Evolutionary conservation across 37 sponge, comb jelly and placozoan species (phyloP), one percentile per base, ranked within the genome.

Genomic region (Haliclona indistincta): DNA sequence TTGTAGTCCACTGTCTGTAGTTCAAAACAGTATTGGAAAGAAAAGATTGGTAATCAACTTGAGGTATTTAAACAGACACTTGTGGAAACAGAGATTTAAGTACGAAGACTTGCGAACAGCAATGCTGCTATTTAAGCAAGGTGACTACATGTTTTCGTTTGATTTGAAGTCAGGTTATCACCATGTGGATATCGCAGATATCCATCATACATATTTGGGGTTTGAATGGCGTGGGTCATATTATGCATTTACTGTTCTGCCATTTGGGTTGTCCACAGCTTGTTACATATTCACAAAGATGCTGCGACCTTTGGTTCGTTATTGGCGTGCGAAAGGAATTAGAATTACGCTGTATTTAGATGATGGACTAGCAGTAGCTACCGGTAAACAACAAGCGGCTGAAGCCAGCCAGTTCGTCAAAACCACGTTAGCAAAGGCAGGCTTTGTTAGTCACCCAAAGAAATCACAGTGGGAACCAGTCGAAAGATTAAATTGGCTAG

Each of bases 1-100:
- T 8, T 78, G 78, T 66, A 77, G 68, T 52, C 78, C 78, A 3
- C 32, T 78, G 68, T 65, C 55, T 1, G 78, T 67, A 22, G 78
- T 65, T 3, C 30, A 40, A 0, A 65, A 35, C 35, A 17, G 19
- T 37, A 30, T 40, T 11, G 55, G 68, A 29, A 78, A 67, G 19
- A 19, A 40, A 43, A 38, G 76, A 15, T 63, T 75, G 42, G 51
- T 75, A 22, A 20, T 75, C 23, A 67, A 67, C 38, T 29, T 78
- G 51, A 65, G 68, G 17, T 42, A 54, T 32, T 39, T 78, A 1
- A 78, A 78, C 42, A 39, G 35, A 36, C 49, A 30, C 49, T 36
- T 78, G 38, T 51, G 54, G 52, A 65, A 49, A 41, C 13, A 67
- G 38, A 64, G 49, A 19, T 78, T 78, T 39, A 78, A 78, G 34